These are phyloP conservation scores for Myotis myotis DNA, from an alignment of 2,797 vertebrate genomes.

Conservation along the genomic window DNA sequence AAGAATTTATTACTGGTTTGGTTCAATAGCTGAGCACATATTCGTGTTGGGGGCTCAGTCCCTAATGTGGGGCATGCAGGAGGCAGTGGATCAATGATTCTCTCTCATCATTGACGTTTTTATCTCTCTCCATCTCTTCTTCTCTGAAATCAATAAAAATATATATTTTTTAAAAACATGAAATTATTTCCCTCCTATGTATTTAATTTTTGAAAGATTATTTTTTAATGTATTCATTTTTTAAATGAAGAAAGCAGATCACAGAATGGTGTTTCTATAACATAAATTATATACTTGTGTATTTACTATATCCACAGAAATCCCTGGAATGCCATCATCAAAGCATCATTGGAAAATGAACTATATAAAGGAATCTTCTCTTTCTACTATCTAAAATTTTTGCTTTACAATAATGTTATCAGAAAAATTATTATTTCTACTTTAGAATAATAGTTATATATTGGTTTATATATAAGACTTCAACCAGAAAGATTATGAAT, in stretches of 20 bases:
- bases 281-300: neutral
- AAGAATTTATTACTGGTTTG: neutral
- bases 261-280: neutral
- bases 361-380: neutral
- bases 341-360: neutral
- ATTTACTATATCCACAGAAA: constrained; percentile 18
- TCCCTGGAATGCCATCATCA: neutral
- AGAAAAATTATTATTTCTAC: neutral
- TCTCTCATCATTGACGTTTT: too few relatives aligned
- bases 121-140: too few relatives aligned
- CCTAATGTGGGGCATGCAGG: too few relatives aligned
- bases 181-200: neutral
- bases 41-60: too few relatives aligned
- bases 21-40: too few relatives aligned
- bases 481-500: neutral
- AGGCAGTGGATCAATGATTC: too few relatives aligned
- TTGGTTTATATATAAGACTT: neutral
- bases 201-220: neutral
- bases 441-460: neutral
- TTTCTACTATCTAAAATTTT: neutral
- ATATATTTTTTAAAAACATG: neutral
- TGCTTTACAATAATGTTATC: neutral
- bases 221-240: neutral
- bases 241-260: neutral
- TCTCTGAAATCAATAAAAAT: too few relatives aligned